Base-by-base conservation (phyloP, 2,113 vertebrate genomes). In the Cercocebus atys region DNA sequence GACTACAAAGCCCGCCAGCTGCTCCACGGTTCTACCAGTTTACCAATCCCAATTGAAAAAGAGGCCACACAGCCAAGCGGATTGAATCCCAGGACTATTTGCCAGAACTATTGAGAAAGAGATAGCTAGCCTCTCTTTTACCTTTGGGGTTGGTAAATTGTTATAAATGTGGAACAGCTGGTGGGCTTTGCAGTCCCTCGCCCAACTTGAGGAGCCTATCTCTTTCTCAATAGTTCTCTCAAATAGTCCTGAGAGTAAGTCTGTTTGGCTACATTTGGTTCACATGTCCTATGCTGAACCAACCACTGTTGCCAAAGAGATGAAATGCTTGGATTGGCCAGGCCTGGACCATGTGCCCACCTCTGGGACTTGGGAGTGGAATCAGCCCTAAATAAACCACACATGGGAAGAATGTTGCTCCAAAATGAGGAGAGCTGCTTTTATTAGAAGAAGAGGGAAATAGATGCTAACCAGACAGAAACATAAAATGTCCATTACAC, bases 401-500 rank as follows among this genome's bases (percentile, higher is more conserved):
- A n/a, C 6, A 22, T 27, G 9, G 23, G 55, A 16, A 27, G 35
- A 35, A 2, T 23, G 8, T 50, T 61, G 47, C 79, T 50, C 7
- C 22, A 50, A n/a, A 47, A 59, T 57, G 22, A 7, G 85, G 20
- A 66, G 7, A 50, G 18, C 25, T 66, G 50, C 35, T 73, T 80
- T 68, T 59, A n/a, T 68, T 55, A 78, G 76, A 45, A 89, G 45
- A 66, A 47, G 17, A n/a, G 20, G 27, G 55, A 59, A 12, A 30
- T n/a, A 81, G 87, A 78, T 16, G 50, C 25, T 55, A 35, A 78
- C 38, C 75, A 16, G 75, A 81, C 5, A 11, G 14, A 94, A 38
- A 40, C 8, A 2, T 32, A 14, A 61, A 52, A n/a, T 22, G 14
- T n/a, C 23, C 35, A 6, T 13, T 0, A 23, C 11, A 18, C 3